These are phyloP conservation scores for Rhodophaea formosa DNA, from an alignment of 2,888 invertebrate species.

Conservation along the genomic window DNA sequence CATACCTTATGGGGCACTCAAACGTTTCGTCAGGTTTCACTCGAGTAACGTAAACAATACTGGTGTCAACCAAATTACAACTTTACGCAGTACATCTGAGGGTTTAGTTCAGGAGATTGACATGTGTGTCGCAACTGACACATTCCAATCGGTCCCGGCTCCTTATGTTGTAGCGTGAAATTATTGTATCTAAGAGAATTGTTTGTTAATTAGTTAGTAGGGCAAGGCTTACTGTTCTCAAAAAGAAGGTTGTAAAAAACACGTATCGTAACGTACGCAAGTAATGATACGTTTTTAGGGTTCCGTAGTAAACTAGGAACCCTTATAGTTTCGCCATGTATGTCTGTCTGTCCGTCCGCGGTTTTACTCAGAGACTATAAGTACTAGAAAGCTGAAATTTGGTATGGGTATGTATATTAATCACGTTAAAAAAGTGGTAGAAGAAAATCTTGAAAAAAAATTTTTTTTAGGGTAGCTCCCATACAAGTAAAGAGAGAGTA, in stretches of 20 bases:
- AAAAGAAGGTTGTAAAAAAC: slow-evolving; percentile 22
- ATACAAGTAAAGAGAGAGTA: too few relatives aligned
- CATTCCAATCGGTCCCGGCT: slow-evolving; percentile 46
- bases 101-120: slow-evolving; percentile 29
- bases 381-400: too few relatives aligned
- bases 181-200: slow-evolving; percentile 48
- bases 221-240: slow-evolving; percentile 37
- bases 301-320: too few relatives aligned
- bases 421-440: too few relatives aligned
- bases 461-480: too few relatives aligned
- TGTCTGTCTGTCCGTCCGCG: too few relatives aligned
- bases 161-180: slow-evolving; percentile 36
- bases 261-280: background rate
- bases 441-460: too few relatives aligned
- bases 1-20: slow-evolving; percentile 60
- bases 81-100: slow-evolving; percentile 32
- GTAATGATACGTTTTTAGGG: too few relatives aligned
- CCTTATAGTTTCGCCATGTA: too few relatives aligned
- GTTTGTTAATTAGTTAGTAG: slow-evolving; percentile 53
- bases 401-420: too few relatives aligned
- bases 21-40: slow-evolving; percentile 58
- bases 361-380: too few relatives aligned
- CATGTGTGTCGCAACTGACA: slow-evolving; percentile 42
- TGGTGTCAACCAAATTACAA: slow-evolving; percentile 29
- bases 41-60: slow-evolving; percentile 55